A percentile compares a stretch with the other conserved stretches of the same genome.
phyloP scores from a whole-genome alignment of 2,113 vertebrate genomes.

The Salvelinus sp. region DNA sequence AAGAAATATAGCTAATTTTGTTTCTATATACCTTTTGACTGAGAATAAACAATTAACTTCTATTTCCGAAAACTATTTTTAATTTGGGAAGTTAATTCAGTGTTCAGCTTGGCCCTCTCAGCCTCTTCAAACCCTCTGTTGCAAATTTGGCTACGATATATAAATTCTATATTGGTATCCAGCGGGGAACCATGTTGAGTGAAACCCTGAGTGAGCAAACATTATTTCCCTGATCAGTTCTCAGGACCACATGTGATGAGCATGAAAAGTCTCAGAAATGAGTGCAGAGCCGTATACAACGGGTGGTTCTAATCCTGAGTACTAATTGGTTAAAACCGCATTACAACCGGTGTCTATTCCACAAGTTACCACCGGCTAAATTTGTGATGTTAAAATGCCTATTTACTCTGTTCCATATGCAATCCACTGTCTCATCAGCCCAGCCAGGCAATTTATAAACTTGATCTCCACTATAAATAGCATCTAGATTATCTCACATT shows the following conservation, averaged over 20 bases:
- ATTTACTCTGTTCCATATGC: too few relatives aligned
- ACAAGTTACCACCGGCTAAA: too few relatives aligned
- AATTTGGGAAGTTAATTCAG: constrained; percentile 34
- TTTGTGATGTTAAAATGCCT: too few relatives aligned
- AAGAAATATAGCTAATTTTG: not conserved
- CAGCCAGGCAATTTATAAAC: too few relatives aligned
- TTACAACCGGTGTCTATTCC: too few relatives aligned
- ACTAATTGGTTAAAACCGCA: too few relatives aligned
- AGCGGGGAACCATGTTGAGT: not conserved
- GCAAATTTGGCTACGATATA: constrained; percentile 12
- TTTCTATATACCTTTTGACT: not conserved
- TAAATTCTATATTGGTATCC: constrained; percentile 12
- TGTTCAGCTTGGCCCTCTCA: constrained; percentile 48
- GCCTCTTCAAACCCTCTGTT: constrained; percentile 12
- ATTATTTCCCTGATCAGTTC: not conserved
- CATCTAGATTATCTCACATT: too few relatives aligned
- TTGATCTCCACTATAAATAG: too few relatives aligned
- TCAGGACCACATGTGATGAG: not conserved
- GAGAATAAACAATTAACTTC: not conserved
- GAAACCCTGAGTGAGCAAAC: not conserved
- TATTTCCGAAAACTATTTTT: not conserved
- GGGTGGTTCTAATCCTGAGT: too few relatives aligned
- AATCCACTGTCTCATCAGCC: too few relatives aligned
- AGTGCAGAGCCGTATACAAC: too few relatives aligned
- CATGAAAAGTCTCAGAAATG: not conserved